Percentiles rank a stretch among this genome's conserved stretches.
phyloP scores from a whole-genome alignment of 2,113 vertebrate genomes.

The Bujurquina vittata region DNA sequence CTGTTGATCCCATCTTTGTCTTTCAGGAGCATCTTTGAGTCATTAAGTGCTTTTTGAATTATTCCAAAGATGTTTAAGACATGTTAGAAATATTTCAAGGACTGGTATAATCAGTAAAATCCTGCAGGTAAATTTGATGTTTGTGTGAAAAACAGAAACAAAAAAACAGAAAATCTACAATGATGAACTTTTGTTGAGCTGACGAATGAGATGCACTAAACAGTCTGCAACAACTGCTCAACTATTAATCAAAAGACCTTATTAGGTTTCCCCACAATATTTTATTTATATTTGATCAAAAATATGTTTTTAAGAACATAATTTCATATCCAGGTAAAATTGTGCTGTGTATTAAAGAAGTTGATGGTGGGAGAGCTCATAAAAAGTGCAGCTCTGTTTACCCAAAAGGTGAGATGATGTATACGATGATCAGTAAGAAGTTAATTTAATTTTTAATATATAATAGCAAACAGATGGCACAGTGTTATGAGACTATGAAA shows the following conservation, averaged over 20 bases:
- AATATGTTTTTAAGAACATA: not conserved
- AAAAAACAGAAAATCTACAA: too few relatives aligned
- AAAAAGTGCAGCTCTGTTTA: not conserved
- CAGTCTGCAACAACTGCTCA: not conserved
- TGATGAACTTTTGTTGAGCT: not conserved
- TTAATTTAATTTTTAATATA: not conserved
- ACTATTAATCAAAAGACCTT: not conserved
- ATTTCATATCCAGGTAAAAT: not conserved
- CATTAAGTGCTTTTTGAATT: not conserved
- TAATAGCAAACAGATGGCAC: not conserved
- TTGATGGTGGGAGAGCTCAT: not conserved
- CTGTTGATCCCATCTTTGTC: accelerated
- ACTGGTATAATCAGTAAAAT: not conserved
- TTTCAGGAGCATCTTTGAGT: not conserved
- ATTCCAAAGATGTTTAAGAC: not conserved
- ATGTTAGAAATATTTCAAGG: not conserved
- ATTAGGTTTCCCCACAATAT: not conserved
- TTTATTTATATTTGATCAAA: not conserved
- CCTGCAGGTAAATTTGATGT: not conserved
- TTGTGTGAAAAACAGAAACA: not conserved
- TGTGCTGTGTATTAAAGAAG: not conserved
- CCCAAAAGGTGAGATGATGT: not conserved
- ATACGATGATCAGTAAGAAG: not conserved
- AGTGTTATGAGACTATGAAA: not conserved
- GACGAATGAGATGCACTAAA: not conserved